Conservation (phyloP, 2,888 invertebrate genomes). For the Diachrysia chrysitis region DNA sequence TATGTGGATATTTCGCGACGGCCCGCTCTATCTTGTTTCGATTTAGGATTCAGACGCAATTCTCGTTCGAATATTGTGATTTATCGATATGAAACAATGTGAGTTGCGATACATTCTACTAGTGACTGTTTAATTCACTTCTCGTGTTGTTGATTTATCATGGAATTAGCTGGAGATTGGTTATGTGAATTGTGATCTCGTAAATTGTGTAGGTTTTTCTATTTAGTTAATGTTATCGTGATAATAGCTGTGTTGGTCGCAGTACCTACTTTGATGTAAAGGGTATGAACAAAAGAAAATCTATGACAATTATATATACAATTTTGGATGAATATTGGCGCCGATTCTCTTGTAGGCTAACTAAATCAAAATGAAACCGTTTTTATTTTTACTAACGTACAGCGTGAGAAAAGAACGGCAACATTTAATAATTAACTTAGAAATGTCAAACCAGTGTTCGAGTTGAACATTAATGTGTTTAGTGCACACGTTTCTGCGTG, state of each 20-base stretch:
- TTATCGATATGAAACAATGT: conserved; percentile 59
- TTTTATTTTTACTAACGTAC: too few relatives aligned
- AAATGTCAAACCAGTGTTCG: too few relatives aligned
- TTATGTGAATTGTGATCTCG: conserved; percentile 35
- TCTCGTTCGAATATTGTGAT: conserved; percentile 67
- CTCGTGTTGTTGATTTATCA: conserved; percentile 50
- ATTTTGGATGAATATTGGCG: too few relatives aligned
- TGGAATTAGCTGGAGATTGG: conserved; percentile 37
- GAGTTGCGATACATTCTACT: conserved; percentile 44
- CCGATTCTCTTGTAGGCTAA: too few relatives aligned
- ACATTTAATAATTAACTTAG: too few relatives aligned
- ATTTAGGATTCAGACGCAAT: conserved; percentile 71
- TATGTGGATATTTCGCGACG: conserved; percentile 78
- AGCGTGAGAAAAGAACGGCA: too few relatives aligned
- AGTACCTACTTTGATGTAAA: too few relatives aligned
- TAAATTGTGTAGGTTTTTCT: conserved; percentile 13
- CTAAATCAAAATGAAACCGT: too few relatives aligned
- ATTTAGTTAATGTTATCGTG: not conserved
- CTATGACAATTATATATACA: too few relatives aligned
- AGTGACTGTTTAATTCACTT: conserved; percentile 50
- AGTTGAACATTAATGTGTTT: too few relatives aligned
- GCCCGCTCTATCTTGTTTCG: conserved; percentile 81
- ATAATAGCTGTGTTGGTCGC: not conserved
- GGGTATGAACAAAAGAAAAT: too few relatives aligned
- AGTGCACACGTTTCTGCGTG: too few relatives aligned